These are phyloP conservation scores for Calcarius lapponicus DNA, from an alignment of 2,797 vertebrate species.

Conservation along the genomic window DNA sequence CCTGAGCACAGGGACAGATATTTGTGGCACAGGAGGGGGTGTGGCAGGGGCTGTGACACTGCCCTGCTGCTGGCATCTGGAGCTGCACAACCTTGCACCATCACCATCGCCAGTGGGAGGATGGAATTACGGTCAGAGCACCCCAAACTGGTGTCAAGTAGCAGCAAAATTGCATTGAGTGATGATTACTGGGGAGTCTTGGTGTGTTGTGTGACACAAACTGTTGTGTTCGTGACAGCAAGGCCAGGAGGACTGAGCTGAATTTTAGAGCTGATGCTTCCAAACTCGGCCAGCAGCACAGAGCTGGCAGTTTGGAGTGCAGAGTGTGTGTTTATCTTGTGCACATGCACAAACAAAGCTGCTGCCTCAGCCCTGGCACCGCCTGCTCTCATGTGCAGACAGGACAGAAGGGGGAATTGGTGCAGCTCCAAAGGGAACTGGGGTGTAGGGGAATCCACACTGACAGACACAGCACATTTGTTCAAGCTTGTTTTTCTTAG, in stretches of 20 bases:
- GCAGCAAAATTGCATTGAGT: neutral
- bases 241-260: neutral
- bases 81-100: accelerated
- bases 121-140: neutral
- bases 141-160: neutral
- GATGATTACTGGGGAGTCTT: accelerated
- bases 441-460: neutral
- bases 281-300: neutral
- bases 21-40: neutral
- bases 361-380: neutral
- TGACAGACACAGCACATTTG: conserved; percentile 37
- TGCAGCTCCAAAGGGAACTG: conserved; percentile 13
- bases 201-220: neutral
- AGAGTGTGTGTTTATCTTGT: neutral
- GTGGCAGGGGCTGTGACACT: accelerated
- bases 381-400: neutral
- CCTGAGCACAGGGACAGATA: accelerated
- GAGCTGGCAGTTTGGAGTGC: neutral
- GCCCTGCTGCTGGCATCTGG: neutral
- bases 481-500: conserved; percentile 48
- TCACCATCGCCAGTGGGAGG: neutral
- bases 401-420: conserved; percentile 41
- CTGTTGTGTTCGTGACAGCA: accelerated
- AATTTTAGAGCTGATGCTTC: neutral
- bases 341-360: neutral